A percentile compares a stretch with the other conserved stretches of the same genome.
These are phyloP conservation scores for Linnaemya vulpina DNA, from an alignment of 2,888 invertebrate genomes.

Conservation along the genomic window DNA sequence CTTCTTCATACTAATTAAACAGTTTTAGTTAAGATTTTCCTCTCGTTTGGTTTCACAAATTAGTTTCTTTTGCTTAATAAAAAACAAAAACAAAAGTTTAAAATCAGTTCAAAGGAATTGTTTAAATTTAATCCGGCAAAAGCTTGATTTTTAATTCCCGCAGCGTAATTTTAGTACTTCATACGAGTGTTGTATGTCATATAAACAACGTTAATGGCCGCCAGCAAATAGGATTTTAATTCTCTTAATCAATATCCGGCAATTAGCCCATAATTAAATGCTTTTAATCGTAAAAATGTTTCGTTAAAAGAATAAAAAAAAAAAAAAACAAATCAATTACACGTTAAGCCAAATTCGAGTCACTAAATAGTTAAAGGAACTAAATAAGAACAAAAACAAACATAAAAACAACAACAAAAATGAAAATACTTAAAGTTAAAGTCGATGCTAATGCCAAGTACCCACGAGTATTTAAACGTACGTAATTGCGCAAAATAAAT, in stretches of 20 bases:
- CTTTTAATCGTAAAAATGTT: conserved; percentile 42
- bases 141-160: conserved; percentile 5
- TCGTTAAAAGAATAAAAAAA: neutral
- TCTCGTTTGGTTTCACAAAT: neutral
- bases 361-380: conserved; percentile 54
- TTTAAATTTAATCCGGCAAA: neutral
- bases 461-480: conserved; percentile 57
- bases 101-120: neutral
- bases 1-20: neutral
- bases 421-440: conserved; percentile 33
- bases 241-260: conserved; percentile 39
- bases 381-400: conserved; percentile 10
- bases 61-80: neutral
- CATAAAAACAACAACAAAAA: neutral
- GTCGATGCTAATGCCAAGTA: conserved; percentile 55
- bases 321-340: conserved; percentile 20
- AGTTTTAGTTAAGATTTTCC: conserved; percentile 12
- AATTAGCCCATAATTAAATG: conserved; percentile 44
- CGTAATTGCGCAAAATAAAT: conserved; percentile 24
- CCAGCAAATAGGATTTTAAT: conserved; percentile 16
- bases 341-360: conserved; percentile 52
- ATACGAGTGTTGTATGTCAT: neutral
- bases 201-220: neutral
- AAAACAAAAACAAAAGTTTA: neutral
- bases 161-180: neutral